phyloP scores from a whole-genome alignment of 2,113 vertebrate species.

The Trinectes maculatus region DNA sequence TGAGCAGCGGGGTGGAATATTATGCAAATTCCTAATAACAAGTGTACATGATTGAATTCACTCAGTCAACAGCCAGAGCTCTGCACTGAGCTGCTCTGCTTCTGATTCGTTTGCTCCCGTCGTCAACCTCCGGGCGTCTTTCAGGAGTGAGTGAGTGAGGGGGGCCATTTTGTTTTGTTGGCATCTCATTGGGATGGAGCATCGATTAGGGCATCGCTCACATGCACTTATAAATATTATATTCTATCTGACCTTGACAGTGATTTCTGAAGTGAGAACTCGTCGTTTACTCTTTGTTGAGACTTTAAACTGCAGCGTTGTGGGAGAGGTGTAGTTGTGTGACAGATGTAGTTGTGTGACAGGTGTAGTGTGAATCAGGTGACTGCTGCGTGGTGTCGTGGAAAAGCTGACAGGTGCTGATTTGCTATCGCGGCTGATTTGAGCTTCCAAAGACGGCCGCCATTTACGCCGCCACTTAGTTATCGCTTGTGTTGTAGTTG shows the following conservation, averaged over 20 bases:
- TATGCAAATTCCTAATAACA: slow-evolving; percentile 77
- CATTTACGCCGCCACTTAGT: slow-evolving; percentile 36
- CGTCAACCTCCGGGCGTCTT: slow-evolving; percentile 44
- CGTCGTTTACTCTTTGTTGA: no score
- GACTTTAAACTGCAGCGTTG: no score
- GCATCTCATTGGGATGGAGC: slow-evolving; percentile 51
- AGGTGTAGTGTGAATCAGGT: slow-evolving; percentile 34
- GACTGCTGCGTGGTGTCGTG: slow-evolving; percentile 45
- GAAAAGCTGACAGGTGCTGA: slow-evolving; percentile 16
- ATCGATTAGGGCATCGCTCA: slow-evolving; percentile 68
- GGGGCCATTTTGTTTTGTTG: slow-evolving; percentile 51
- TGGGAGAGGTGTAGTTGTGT: no score
- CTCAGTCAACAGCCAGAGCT: slow-evolving; percentile 56
- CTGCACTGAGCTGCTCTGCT: slow-evolving; percentile 23
- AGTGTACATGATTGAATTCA: slow-evolving; percentile 77
- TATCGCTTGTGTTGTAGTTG: slow-evolving; percentile 27
- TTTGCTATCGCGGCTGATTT: slow-evolving; percentile 35
- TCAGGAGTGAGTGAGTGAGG: slow-evolving; percentile 29
- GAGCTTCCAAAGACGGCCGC: slow-evolving; percentile 15
- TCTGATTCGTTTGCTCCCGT: slow-evolving; percentile 55
- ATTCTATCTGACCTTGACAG: slow-evolving; percentile 37
- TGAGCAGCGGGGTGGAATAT: slow-evolving; percentile 71
- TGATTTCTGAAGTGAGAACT: background rate
- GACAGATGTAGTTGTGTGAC: no score
- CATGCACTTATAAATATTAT: slow-evolving; percentile 54